phyloP scores from a whole-genome alignment of 2,113 vertebrate genomes.

The Microtus montanus region DNA sequence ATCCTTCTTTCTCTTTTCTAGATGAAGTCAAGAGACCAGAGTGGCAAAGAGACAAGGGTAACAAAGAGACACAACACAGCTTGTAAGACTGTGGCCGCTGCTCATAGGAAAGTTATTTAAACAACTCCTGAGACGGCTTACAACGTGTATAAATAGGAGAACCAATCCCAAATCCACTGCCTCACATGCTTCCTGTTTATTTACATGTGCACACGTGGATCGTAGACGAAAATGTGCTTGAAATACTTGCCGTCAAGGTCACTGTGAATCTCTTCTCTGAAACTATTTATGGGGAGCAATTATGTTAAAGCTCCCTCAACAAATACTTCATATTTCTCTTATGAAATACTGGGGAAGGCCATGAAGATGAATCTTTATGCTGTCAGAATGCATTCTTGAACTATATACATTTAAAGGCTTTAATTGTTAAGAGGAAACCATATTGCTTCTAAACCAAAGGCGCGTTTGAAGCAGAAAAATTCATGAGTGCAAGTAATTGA shows the following conservation, averaged over 20 bases:
- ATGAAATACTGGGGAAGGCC: neutral
- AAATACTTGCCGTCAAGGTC: neutral
- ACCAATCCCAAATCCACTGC: neutral
- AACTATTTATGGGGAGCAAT: neutral
- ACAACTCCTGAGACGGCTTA: too few species aligned
- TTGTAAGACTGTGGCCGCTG: neutral
- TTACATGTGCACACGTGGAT: neutral
- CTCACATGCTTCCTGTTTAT: neutral
- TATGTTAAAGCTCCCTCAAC: slow-evolving; percentile 34
- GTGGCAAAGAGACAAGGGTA: neutral
- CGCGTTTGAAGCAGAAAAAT: neutral
- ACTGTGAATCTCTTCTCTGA: neutral
- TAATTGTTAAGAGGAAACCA: neutral
- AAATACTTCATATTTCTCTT: slow-evolving; percentile 32
- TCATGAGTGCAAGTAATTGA: neutral
- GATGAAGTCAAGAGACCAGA: neutral
- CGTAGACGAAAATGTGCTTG: neutral
- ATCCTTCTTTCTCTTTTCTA: neutral
- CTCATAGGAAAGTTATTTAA: neutral
- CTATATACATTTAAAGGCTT: neutral
- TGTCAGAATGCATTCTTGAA: neutral
- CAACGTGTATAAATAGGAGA: neutral
- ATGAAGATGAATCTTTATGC: neutral
- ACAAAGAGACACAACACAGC: neutral
- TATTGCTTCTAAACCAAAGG: slow-evolving; percentile 9